Base-by-base conservation (phyloP, 1,140 invertebrate genomes). In the Oppia nitens region DNA sequence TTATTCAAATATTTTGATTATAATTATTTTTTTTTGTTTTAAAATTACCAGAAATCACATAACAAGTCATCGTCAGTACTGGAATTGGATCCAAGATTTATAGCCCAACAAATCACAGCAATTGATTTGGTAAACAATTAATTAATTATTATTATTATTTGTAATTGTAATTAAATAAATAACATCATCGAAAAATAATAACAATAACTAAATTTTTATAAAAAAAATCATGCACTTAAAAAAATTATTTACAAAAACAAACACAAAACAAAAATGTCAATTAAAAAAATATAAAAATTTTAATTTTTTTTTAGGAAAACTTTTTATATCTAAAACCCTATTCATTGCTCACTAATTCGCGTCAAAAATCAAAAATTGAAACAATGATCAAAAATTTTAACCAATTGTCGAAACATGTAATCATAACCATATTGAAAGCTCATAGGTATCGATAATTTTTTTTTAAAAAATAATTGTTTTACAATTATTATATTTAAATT, bases 21-120 rank as follows among this genome's bases (percentile, higher is more conserved):
- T n/a, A n/a, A n/a, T n/a, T n/a, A n/a, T n/a, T n/a, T n/a, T n/a
- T n/a, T n/a, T n/a, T n/a, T n/a, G n/a, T n/a, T n/a, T n/a, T n/a
- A n/a, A n/a, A n/a, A n/a, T n/a, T 40, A 40, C 6, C 25, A 57
- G 56, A 57, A 57, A 50, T 49, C 56, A 26, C 17, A 49, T 17
- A 57, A 26, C 47, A 60, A 60, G 57, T 49, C 25, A 2, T 55
- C 59, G 24, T 56, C 59, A 17, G 49, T 60, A 4, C 21, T 63
- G 9, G 62, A 63, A 29, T 52, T 62, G 24, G 62, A 63, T 45
- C 9, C 57, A 47, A 48, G 52, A n/a, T 63, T 61, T 55, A 47
- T 63, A 3, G 62, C 62, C 0, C 62, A 63, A 29, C 62, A 63
- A 40, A 48, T 63, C 24, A 63, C 62, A 6, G 62, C 62, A 24